Evolutionary conservation across 2,113 vertebrate genomes (phyloP).

Genomic region (Melanostigma gelatinosum): DNA sequence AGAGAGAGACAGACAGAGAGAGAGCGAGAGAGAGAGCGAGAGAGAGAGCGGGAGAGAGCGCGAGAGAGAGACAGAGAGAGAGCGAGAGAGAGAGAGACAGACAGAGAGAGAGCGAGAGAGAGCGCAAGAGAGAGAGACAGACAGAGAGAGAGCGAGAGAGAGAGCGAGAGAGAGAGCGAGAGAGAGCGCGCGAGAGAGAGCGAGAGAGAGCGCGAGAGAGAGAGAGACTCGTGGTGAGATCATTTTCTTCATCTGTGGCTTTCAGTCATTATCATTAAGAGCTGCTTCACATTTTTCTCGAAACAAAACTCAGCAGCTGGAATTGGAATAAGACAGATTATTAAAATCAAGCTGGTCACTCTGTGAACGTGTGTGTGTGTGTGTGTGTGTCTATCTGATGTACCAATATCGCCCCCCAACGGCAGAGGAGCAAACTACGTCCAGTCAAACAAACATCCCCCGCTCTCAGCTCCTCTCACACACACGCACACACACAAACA

Average conservation of each 20-base stretch:
- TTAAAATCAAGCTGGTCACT: conserved; percentile 6
- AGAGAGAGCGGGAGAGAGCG: too few relatives aligned
- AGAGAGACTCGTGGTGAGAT: background rate
- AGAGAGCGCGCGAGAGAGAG: too few relatives aligned
- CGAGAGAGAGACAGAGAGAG: too few relatives aligned
- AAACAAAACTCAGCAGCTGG: background rate
- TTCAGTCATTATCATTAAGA: conserved; percentile 5
- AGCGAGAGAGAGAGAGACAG: too few relatives aligned
- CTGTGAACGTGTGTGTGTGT: background rate
- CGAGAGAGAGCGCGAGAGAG: background rate
- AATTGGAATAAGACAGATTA: conserved; percentile 3
- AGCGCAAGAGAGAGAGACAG: too few relatives aligned
- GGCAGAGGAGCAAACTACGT: conserved; percentile 20
- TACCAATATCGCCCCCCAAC: conserved; percentile 70
- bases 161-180: too few relatives aligned
- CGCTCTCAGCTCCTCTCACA: background rate
- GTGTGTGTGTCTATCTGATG: conserved; percentile 27
- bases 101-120: too few relatives aligned
- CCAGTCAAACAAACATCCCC: background rate
- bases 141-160: too few relatives aligned
- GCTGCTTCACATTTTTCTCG: background rate
- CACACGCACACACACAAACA: too few relatives aligned
- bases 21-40: too few relatives aligned
- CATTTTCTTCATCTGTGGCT: conserved; percentile 8
- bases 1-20: too few relatives aligned